Percentiles rank a stretch among this genome's conserved stretches.
Evolutionary conservation across 2,888 invertebrate genomes (phyloP).

Genomic region (Schrankia costaestrigalis): DNA sequence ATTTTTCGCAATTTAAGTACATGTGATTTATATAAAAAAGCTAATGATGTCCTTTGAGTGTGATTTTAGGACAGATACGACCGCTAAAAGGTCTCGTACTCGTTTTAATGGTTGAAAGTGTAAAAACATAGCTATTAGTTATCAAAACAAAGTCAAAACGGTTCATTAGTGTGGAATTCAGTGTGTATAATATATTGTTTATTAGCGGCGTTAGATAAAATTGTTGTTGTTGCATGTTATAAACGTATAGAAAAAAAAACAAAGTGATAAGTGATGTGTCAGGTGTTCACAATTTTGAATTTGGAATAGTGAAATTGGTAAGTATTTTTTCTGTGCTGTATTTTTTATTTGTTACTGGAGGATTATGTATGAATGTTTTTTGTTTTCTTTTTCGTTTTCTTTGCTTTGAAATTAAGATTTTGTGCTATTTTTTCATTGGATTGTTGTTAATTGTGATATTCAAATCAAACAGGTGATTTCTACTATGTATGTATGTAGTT

Average conservation of each 20-base stretch:
- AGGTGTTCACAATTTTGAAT: constrained; percentile 14
- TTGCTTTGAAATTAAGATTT: too few species aligned
- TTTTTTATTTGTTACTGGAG: too few species aligned
- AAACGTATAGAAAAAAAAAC: constrained; percentile 17
- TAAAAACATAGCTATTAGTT: constrained; percentile 13
- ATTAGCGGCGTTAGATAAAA: constrained; percentile 8
- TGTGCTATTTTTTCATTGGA: too few species aligned
- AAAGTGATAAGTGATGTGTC: constrained; percentile 29
- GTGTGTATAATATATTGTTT: constrained; percentile 26
- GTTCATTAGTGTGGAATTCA: constrained; percentile 32
- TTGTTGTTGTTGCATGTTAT: constrained; percentile 20
- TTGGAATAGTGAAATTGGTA: constrained; percentile 26
- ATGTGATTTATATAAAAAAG: constrained; percentile 29
- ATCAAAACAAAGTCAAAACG: constrained; percentile 29
- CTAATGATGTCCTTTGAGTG: constrained; percentile 22
- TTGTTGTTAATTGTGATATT: too few species aligned
- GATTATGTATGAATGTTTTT: too few species aligned
- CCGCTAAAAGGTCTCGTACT: constrained; percentile 10
- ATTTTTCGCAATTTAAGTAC: constrained; percentile 30
- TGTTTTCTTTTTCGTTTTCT: too few species aligned
- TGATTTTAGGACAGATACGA: constrained; percentile 22
- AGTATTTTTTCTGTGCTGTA: constrained; percentile 16
- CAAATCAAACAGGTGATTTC: too few species aligned
- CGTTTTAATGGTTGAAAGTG: constrained; percentile 23
- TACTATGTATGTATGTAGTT: too few species aligned